phyloP scores from a whole-genome alignment of 2,797 vertebrate genomes.

The Crax fasciolata region DNA sequence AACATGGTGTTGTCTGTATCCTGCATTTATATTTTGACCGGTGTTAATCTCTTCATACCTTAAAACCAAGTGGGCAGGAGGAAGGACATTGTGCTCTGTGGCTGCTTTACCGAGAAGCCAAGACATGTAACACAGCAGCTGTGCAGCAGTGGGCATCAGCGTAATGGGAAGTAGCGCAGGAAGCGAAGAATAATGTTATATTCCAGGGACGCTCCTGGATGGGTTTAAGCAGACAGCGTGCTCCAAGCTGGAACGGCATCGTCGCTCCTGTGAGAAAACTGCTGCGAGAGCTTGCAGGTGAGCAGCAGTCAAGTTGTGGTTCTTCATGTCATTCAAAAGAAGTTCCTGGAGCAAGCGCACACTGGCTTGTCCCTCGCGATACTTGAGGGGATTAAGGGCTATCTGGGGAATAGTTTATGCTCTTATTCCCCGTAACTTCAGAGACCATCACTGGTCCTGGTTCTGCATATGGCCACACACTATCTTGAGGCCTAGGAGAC shows the following conservation, averaged over 20 bases:
- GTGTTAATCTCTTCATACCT: not conserved
- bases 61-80: not conserved
- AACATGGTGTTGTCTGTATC: not conserved
- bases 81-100: not conserved
- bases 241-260: rapidly evolving
- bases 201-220: not conserved
- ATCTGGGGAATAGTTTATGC: not conserved
- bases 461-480: not conserved
- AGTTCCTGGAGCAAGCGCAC: not conserved
- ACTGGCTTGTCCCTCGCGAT: not conserved
- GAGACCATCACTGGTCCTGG: not conserved
- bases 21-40: not conserved
- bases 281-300: not conserved
- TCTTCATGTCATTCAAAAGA: not conserved
- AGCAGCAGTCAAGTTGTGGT: not conserved
- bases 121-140: not conserved
- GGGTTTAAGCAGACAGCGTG: rapidly evolving
- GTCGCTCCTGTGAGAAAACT: not conserved
- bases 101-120: not conserved
- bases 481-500: not conserved
- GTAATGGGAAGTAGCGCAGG: not conserved
- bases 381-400: not conserved
- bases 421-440: not conserved
- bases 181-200: not conserved
- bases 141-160: not conserved